phyloP scores from a whole-genome alignment of 1,140 invertebrate genomes.

The Papilio dardanus region DNA sequence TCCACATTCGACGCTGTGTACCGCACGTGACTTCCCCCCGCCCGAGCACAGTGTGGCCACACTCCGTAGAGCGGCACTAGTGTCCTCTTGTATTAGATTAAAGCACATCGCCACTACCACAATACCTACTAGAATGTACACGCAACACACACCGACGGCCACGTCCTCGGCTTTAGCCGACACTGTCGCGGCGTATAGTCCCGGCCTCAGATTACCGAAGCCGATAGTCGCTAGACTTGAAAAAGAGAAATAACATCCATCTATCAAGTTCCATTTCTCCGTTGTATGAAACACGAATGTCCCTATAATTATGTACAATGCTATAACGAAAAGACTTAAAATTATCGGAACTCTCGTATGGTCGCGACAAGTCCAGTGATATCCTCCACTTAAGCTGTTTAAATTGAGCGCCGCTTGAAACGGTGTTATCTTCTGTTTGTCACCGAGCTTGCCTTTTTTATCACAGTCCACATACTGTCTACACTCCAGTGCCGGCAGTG shows the following conservation, averaged over 20 bases:
- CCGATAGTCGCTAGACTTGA: constrained; percentile 95
- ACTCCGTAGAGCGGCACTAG: constrained; percentile 86
- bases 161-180: constrained; percentile 88
- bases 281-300: constrained; percentile 95
- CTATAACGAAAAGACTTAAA: constrained; percentile 94
- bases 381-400: constrained; percentile 66
- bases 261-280: constrained; percentile 95
- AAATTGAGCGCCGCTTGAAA: constrained; percentile 74
- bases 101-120: constrained; percentile 98
- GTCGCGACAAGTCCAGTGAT: constrained; percentile 80
- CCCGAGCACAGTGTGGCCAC: constrained; percentile 75
- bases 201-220: constrained; percentile 92
- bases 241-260: constrained; percentile 97
- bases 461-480: constrained; percentile 55
- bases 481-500: constrained; percentile 47
- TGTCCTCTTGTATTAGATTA: constrained; percentile 96
- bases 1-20: constrained; percentile 74
- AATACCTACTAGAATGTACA: constrained; percentile 97
- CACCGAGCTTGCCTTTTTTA: constrained; percentile 52
- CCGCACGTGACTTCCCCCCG: constrained; percentile 64
- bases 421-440: constrained; percentile 61
- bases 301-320: constrained; percentile 95
- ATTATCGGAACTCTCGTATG: constrained; percentile 91
- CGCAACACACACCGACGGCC: constrained; percentile 89
- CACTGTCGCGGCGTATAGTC: constrained; percentile 86